A percentile compares a stretch with the other conserved stretches of the same genome.
Conservation (phyloP, 2,888 invertebrate genomes). For the Desoria tigrina region DNA sequence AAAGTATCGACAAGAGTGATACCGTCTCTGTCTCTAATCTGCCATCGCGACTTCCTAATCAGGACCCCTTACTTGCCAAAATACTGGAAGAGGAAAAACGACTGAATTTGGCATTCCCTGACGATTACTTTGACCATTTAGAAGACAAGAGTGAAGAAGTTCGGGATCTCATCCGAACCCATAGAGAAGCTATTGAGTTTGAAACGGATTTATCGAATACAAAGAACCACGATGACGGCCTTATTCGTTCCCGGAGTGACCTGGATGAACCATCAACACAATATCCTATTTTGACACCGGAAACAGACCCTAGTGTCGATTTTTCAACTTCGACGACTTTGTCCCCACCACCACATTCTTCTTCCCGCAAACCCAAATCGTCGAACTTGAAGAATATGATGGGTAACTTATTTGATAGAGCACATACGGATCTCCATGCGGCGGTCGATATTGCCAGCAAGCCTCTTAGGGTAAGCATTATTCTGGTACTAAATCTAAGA, state of each 20-base stretch:
- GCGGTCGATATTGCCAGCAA: too few relatives aligned
- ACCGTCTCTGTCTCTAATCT: too few relatives aligned
- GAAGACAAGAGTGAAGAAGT: conserved; percentile 33
- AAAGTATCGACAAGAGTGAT: too few relatives aligned
- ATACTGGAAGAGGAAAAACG: conserved; percentile 32
- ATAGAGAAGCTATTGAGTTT: conserved; percentile 8
- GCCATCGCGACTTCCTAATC: too few relatives aligned
- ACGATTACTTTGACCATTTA: conserved; percentile 24
- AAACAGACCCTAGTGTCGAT: neutral
- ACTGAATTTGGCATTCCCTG: conserved; percentile 15
- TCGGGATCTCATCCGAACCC: conserved; percentile 26
- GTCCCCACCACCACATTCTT: too few relatives aligned
- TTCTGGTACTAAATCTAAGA: too few relatives aligned
- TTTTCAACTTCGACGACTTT: too few relatives aligned
- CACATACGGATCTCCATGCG: too few relatives aligned
- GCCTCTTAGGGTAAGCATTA: too few relatives aligned
- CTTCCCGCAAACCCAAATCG: too few relatives aligned
- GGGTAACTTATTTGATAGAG: too few relatives aligned
- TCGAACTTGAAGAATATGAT: too few relatives aligned
- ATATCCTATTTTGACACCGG: conserved; percentile 18
- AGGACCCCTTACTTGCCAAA: conserved; percentile 32
- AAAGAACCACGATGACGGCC: neutral
- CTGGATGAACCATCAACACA: conserved; percentile 1
- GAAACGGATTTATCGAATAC: neutral
- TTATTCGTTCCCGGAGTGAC: neutral